Base-by-base conservation (phyloP, 2,113 vertebrate species). In the Psilopogon haemacephalus region DNA sequence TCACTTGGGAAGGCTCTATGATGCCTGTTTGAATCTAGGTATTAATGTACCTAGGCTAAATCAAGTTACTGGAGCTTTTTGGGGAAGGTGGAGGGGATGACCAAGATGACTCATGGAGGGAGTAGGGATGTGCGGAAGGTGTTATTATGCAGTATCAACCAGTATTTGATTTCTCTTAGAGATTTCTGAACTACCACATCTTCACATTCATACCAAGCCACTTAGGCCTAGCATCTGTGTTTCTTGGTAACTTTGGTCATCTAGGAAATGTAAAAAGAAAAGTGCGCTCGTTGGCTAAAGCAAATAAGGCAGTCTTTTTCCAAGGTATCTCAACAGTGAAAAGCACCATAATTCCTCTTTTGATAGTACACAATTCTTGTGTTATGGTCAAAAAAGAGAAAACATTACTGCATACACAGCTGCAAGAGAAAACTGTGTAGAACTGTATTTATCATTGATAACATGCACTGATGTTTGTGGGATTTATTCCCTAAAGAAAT, bases 11-110 rank as follows among this genome's bases (percentile, higher is more conserved):
- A 59, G 58, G 30, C 12, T 82, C 4, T 79, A 33, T 80, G 24
- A 94, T 89, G 93, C 91, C 68, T 83, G 52, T 40, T 52, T 77
- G 71, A 73, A 78, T 86, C 48, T 94, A 64, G 58, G 35, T 76
- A 23, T 86, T 92, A 91, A 87, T 12, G 2, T 84, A 69, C 83
- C 62, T 77, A 42, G 26, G 32, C 37, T 75, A 90, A 96, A 84
- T 70, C 74, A 88, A 92, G 63, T 68, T 86, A 19, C 56, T 33
- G 63, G 56, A 6, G 48, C 21, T 93, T 83, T 89, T 60, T 67
- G 19, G 59, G 14, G 6, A 12, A 44, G 32, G 23, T 48, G 63
- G 68, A 46, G 17, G 50, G 10, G 20, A 17, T 18, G 26, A 15
- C 14, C 17, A 46, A 46, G 44, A 46, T 46, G 44, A 20, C 44